Evolutionary conservation across 2,888 invertebrate genomes (phyloP).

Genomic region (Argyra leucocephala): DNA sequence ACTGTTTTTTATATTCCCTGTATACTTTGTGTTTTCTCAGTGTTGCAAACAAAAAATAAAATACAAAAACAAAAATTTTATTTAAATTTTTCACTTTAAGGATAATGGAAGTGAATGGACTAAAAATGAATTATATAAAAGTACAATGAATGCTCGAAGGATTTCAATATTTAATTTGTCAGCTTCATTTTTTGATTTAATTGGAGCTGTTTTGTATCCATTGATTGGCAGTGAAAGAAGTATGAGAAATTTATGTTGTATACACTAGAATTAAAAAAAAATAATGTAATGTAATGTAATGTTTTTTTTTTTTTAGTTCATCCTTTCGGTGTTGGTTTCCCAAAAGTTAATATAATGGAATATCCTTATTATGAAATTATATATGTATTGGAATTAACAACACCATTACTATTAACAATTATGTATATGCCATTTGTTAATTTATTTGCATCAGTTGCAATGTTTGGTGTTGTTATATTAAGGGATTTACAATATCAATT

Average conservation of each 20-base stretch:
- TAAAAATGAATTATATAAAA: constrained; percentile 24
- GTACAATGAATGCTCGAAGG: constrained; percentile 28
- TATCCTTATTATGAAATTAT: constrained; percentile 35
- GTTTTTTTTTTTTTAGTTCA: constrained; percentile 27
- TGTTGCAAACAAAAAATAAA: too few relatives aligned
- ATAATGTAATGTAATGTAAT: background rate
- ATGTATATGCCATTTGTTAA: constrained; percentile 38
- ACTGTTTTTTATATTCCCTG: too few relatives aligned
- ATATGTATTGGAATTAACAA: constrained; percentile 31
- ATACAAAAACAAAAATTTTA: too few relatives aligned
- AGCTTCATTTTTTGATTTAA: constrained; percentile 30
- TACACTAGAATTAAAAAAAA: background rate
- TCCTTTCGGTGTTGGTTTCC: constrained; percentile 35
- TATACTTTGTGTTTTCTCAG: too few relatives aligned
- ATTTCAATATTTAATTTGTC: constrained; percentile 34
- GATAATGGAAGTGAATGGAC: constrained; percentile 24
- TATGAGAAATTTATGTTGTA: background rate
- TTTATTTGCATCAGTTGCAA: constrained; percentile 34
- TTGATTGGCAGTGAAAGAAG: constrained; percentile 25
- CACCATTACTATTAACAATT: constrained; percentile 28
- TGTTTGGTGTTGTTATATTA: constrained; percentile 34
- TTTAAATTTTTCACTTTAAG: constrained; percentile 17
- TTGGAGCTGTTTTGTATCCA: constrained; percentile 30
- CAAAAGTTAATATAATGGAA: constrained; percentile 30
- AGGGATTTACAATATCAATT: constrained; percentile 31